Percentiles rank a stretch among this genome's conserved stretches.
phyloP scores from a whole-genome alignment of 35 echinoderm and acorn worm genomes.

The Ophiothrix spiculata region DNA sequence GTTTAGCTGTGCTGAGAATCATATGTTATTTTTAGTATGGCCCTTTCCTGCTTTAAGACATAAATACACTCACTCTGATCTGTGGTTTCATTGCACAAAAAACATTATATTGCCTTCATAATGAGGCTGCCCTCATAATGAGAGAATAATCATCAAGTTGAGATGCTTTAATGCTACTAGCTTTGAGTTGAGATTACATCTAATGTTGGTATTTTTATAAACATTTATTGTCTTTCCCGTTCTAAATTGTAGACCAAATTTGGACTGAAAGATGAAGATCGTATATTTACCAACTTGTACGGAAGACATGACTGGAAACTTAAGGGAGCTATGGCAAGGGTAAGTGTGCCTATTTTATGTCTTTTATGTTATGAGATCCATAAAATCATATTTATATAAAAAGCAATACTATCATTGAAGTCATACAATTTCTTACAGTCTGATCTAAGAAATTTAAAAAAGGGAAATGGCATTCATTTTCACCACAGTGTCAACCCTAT shows the following conservation, averaged over 20 bases:
- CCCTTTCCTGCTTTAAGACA: no score
- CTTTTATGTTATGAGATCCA: background rate
- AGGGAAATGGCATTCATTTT: background rate
- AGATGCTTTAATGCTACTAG: background rate
- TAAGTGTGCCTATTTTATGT: conserved; percentile 26
- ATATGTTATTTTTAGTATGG: no score
- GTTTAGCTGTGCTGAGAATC: no score
- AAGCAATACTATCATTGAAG: no score
- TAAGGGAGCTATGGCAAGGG: conserved; percentile 82
- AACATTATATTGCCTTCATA: background rate
- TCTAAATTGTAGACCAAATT: conserved; percentile 39
- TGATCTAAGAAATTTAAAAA: background rate
- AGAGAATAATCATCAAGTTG: background rate
- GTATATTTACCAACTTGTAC: conserved; percentile 96
- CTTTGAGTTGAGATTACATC: background rate
- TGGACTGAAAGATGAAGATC: conserved; percentile 90
- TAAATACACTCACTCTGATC: background rate
- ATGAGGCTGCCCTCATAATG: background rate
- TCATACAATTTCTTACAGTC: background rate
- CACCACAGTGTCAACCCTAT: background rate
- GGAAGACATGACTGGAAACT: conserved; percentile 97
- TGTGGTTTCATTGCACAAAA: background rate
- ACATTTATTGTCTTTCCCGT: background rate
- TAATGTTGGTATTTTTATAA: background rate
- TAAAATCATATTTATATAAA: background rate